Base-by-base conservation (phyloP, 2,888 invertebrate genomes). In the Eilema caniola region DNA sequence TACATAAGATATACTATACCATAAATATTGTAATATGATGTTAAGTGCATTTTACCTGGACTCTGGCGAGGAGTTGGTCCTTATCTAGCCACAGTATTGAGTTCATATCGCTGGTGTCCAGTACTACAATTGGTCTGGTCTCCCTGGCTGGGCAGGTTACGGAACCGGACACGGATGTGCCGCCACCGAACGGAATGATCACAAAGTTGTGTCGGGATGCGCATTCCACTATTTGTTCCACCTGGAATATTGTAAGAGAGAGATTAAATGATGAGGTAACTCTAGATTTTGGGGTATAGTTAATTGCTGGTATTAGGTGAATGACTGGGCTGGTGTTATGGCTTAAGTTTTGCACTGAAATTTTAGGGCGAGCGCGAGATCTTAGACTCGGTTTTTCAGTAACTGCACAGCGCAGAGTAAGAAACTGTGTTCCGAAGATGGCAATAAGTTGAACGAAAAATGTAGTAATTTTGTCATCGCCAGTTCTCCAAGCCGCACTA, bases 41-140 rank as follows among this genome's bases (percentile, higher is more conserved):
- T 53, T 23, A 24, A 47, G 5, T 3, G 2, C 0, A 33, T 28
- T 73, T 78, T 73, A 94, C 95, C 92, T 95, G 95, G 11, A 95
- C 88, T 79, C 90, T 90, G 23, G 94, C 93, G 66, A 95, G 72
- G 3, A 95, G 87, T 70, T 95, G 94, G 14, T 93, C 91, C 80
- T 91, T 96, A 89, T 99, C 99, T 65, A 99, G 94, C 99, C 99
- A 99, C 41, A 99, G 90, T 88, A 99, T 97, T 78, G 97, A 96
- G 95, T 99, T 99, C 99, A 99, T 99, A 88, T 98, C 98, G 33
- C 98, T 98, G 62, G 99, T 99, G 90, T 99, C 99, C 75, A 99
- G 89, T 0, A 97, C 98, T 47, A 99, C 96, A 75, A 99, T 99
- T 81, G 98, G 97, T 0, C 95, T 81, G 66, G 98, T 95, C 31